Base-by-base conservation (phyloP, 2,888 invertebrate genomes). In the Drosophila glabriapex region DNA sequence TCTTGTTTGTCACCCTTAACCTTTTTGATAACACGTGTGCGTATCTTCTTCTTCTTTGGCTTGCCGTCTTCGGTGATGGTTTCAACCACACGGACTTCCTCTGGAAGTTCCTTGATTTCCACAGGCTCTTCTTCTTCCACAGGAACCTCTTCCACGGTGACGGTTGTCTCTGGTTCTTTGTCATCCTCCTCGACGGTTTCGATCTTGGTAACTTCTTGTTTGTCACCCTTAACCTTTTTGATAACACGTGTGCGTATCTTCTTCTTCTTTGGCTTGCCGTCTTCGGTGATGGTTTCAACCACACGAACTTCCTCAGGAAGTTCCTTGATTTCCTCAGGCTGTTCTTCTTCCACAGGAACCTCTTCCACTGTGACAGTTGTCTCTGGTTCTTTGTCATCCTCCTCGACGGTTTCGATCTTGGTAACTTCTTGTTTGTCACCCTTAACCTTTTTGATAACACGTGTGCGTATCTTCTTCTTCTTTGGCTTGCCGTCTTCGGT, bases 241-340 rank as follows among this genome's bases (percentile, higher is more conserved):
- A 87, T 89, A 1, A 85, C 56, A 1, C 87, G 87, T 7, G 90
- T 89, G 2, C 90, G 81, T 7, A 89, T 81, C 59, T 83, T 89
- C 52, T 78, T 89, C 37, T 65, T 76, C 16, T 65, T 77, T 0
- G 81, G 78, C 0, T 37, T 68, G 5, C 86, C 87, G 6, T 87
- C 82, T 50, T 82, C 87, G 0, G 63, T 3, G 1, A 89, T 7
- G 0, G 73, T 50, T 65, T 87, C 86, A 2, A 84, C 35, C 0
- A 87, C 65, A 10, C 72, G 76, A 19, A 87, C 58, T 4, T 87
- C 90, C 9, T 87, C 88, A 0, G 90, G 90, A 33, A 89, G 65
- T 10, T 87, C 85, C 7, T 55, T 1, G 0, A 82, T 33, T 3
- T 76, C 68, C 29, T 78, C 80, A 5, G 55, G 68, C 29, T 29